Percentiles rank a stretch among this genome's conserved stretches.
Conservation (phyloP, 1,140 invertebrate species). For the Drosophila novamexicana region DNA sequence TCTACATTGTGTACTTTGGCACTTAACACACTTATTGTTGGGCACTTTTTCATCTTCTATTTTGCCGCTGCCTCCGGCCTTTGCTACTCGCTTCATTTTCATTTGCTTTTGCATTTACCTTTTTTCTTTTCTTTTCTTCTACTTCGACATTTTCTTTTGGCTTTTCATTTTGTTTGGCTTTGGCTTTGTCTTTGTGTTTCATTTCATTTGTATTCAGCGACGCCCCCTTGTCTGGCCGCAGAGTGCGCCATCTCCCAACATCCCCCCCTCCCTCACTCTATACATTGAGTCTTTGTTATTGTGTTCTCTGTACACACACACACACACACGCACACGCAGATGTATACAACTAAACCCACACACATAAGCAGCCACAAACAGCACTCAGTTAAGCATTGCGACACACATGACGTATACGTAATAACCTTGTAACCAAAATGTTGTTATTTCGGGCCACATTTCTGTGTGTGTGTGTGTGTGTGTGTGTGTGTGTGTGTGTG, state of each 20-base stretch:
- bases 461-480: conserved; percentile 25
- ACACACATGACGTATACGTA: conserved; percentile 73
- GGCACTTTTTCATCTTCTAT: conserved; percentile 33
- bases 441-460: conserved; percentile 76
- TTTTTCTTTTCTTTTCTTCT: conserved; percentile 10
- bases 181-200: conserved; percentile 45
- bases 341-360: neutral
- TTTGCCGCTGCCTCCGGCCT: conserved; percentile 52
- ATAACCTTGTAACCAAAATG: conserved; percentile 82
- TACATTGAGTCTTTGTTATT: conserved; percentile 56
- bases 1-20: conserved; percentile 39
- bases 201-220: conserved; percentile 41
- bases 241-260: conserved; percentile 17
- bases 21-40: conserved; percentile 60
- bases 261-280: neutral
- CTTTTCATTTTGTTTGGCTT: neutral
- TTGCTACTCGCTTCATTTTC: conserved; percentile 46
- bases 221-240: conserved; percentile 18
- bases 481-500: conserved; percentile 31
- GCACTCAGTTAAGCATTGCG: conserved; percentile 22
- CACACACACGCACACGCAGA: conserved; percentile 19
- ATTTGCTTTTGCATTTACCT: conserved; percentile 61
- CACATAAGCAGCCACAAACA: conserved; percentile 31
- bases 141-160: neutral
- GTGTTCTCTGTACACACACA: conserved; percentile 51